phyloP scores from a whole-genome alignment of 2,888 invertebrate genomes.

The Caenorhabditis sp. region DNA sequence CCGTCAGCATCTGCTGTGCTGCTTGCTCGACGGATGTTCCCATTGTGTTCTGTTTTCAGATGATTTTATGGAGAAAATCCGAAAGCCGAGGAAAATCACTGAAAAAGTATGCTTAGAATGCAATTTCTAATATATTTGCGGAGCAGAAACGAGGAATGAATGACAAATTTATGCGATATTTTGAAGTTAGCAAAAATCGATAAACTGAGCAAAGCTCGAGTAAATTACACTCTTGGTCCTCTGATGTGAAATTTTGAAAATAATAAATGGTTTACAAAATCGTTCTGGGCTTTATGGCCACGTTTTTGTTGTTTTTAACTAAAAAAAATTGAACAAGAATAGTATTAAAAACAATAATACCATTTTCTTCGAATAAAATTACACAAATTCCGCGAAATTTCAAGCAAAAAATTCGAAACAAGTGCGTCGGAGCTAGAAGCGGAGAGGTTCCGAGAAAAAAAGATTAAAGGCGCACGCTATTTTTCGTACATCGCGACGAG shows the following conservation, averaged over 20 bases:
- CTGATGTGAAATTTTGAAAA: too few relatives aligned
- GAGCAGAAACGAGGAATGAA: neutral
- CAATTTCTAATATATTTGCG: neutral
- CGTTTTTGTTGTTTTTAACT: too few relatives aligned
- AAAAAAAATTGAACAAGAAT: neutral
- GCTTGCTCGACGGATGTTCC: slow-evolving; percentile 44
- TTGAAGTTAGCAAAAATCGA: too few relatives aligned
- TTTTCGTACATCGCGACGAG: slow-evolving; percentile 34
- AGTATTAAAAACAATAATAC: too few relatives aligned
- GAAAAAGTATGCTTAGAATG: neutral
- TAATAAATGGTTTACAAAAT: too few relatives aligned
- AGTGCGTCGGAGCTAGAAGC: slow-evolving; percentile 5
- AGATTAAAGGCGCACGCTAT: slow-evolving; percentile 40
- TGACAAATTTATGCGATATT: too few relatives aligned
- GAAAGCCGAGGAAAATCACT: slow-evolving; percentile 39
- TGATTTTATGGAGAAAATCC: slow-evolving; percentile 16
- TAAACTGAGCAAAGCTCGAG: too few relatives aligned
- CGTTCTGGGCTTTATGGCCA: too few relatives aligned
- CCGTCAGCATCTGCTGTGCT: slow-evolving; percentile 78
- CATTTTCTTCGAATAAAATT: neutral
- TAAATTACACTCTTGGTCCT: too few relatives aligned
- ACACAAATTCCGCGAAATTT: neutral
- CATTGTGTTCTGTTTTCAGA: slow-evolving; percentile 20
- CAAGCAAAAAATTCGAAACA: slow-evolving; percentile 26
- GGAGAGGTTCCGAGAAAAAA: slow-evolving; percentile 39